Evolutionary conservation across 2,797 vertebrate species (phyloP), one percentile per base, ranked within the genome.

Genomic region (Ctenopoma kingsleyae): DNA sequence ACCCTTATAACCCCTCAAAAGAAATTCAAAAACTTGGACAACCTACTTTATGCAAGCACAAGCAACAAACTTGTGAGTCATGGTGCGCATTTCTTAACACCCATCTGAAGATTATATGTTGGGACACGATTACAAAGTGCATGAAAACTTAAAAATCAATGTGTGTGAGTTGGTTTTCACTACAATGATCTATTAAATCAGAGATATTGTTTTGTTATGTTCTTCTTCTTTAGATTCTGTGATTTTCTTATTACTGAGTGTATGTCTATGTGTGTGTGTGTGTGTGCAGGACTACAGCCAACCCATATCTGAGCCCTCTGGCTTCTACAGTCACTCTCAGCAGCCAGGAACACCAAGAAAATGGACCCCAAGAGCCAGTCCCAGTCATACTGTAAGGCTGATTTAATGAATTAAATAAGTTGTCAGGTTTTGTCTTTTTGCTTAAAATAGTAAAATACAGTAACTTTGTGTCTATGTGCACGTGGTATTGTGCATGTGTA

Each of bases 271-370:
- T 65, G 16, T 78, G 11, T 72, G 57, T 78, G 76, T 63, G 5
- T 73, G 19, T 63, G 19, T 74, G 47, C 82, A 94, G 93, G 85
- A 90, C 32, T 91, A 85, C 85, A 90, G 83, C 55, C 83, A 82
- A 15, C 25, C 86, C 9, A 72, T 52, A 53, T 72, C 80, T 46
- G 78, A 78, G 35, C 70, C 78, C n/a, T 52, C 86, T 9, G 50
- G 61, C 49, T 68, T 66, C 53, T 80, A 89, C 46, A 56, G 63
- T 66, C 76, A 71, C 49, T 23, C 74, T 40, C 87, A 82, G 61
- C 84, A 84, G n/a, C 72, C 74, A 66, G 85, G 36, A 58, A 89
- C 88, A 6, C 90, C 91, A 46, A 85, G 78, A 47, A 92, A 92
- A 81, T 90, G 83, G 87, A 92, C 81, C 35, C 88, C 86, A 1